A percentile compares a stretch with the other conserved stretches of the same genome.
These are phyloP conservation scores for Sminthurinus aureus DNA, from an alignment of 2,888 invertebrate genomes.

Conservation along the genomic window DNA sequence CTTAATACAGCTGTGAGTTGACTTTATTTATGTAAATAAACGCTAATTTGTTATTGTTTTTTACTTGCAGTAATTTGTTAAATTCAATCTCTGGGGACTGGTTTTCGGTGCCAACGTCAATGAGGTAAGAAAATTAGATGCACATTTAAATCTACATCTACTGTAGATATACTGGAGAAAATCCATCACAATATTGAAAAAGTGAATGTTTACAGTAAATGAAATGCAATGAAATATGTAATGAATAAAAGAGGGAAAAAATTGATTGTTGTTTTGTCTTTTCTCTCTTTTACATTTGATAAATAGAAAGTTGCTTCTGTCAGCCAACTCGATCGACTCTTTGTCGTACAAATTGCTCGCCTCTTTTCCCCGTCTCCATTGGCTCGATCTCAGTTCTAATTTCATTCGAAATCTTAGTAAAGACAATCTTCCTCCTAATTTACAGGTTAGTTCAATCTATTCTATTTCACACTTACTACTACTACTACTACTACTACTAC, in stretches of 20 bases:
- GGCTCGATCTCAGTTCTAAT: constrained; percentile 59
- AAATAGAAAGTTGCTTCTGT: constrained; percentile 50
- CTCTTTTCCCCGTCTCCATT: constrained; percentile 55
- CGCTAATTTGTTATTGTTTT: background rate
- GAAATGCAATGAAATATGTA: too few species aligned
- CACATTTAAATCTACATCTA: too few species aligned
- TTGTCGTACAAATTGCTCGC: constrained; percentile 57
- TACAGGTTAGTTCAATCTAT: constrained; percentile 53
- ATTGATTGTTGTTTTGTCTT: too few species aligned
- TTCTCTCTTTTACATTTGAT: too few species aligned
- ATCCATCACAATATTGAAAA: too few species aligned
- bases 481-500: background rate
- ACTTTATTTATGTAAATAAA: too few species aligned
- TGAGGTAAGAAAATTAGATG: constrained; percentile 41
- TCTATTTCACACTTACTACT: constrained; percentile 22
- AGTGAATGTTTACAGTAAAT: too few species aligned
- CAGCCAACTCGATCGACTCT: constrained; percentile 56
- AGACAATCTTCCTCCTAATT: constrained; percentile 55
- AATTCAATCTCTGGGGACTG: constrained; percentile 56
- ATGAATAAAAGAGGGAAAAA: too few species aligned
- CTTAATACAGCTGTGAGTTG: too few species aligned
- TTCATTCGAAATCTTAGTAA: constrained; percentile 56
- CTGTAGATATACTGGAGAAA: too few species aligned
- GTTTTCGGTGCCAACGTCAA: constrained; percentile 54
- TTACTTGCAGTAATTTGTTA: constrained; percentile 53